Conservation (phyloP, 1,140 invertebrate species). For the Trachelipus rathkii region DNA sequence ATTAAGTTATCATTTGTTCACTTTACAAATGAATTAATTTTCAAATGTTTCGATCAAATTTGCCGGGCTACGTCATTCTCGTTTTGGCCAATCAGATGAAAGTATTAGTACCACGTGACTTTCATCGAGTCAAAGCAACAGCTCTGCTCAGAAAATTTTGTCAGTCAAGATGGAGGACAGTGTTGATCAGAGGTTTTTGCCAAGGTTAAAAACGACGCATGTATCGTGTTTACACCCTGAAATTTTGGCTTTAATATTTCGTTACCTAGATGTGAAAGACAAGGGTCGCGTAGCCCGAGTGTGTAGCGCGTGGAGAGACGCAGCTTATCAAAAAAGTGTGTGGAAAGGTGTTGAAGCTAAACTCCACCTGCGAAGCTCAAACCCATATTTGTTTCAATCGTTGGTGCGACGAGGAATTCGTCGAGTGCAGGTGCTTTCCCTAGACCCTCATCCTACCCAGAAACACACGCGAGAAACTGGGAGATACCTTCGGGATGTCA, state of each 20-base stretch:
- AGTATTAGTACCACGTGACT: conserved; percentile 36
- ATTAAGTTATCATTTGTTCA: no score
- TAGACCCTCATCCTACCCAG: conserved; percentile 48
- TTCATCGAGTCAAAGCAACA: conserved; percentile 41
- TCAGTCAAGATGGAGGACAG: conserved; percentile 46
- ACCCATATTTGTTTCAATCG: conserved; percentile 76
- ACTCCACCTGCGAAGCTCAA: conserved; percentile 76
- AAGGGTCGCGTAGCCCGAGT: conserved; percentile 85
- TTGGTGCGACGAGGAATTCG: conserved; percentile 81
- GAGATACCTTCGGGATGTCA: conserved; percentile 76
- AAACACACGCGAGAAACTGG: conserved; percentile 47
- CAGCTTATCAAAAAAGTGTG: conserved; percentile 78
- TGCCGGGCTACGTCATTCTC: conserved; percentile 36
- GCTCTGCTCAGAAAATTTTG: conserved; percentile 41
- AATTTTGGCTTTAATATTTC: conserved; percentile 84
- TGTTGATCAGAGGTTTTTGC: conserved; percentile 27
- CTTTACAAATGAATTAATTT: background rate
- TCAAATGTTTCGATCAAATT: conserved; percentile 31
- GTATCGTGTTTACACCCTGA: conserved; percentile 71
- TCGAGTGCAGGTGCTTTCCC: conserved; percentile 80
- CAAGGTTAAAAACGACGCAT: conserved; percentile 30
- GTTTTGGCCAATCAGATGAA: conserved; percentile 27
- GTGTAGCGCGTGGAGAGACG: conserved; percentile 82
- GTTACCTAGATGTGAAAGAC: conserved; percentile 79
- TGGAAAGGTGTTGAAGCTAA: conserved; percentile 90